Conservation (phyloP, 2,113 vertebrate species). For the Chaenocephalus aceratus region DNA sequence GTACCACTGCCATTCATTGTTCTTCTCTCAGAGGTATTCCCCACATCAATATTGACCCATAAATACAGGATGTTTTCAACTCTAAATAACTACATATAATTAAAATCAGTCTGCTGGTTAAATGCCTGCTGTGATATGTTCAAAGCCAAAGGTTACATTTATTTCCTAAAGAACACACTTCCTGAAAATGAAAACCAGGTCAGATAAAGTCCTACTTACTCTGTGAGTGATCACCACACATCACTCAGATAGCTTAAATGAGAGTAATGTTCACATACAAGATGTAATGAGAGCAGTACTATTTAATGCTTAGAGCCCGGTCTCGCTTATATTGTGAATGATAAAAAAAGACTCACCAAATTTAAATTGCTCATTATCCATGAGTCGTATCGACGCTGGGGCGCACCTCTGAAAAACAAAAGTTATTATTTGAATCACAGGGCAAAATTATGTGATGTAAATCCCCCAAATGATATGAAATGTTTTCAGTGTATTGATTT, state of each 20-base stretch:
- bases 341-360: slow-evolving; percentile 89
- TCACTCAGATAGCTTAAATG: not conserved
- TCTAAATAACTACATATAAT: slow-evolving; percentile 17
- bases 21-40: slow-evolving; percentile 35
- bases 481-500: too few species aligned
- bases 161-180: not conserved
- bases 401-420: slow-evolving; percentile 91
- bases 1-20: slow-evolving; percentile 43
- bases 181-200: slow-evolving; percentile 33
- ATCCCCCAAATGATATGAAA: not conserved
- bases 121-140: slow-evolving; percentile 18
- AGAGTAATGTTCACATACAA: not conserved
- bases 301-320: not conserved
- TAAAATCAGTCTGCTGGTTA: not conserved
- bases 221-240: not conserved
- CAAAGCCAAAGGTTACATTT: slow-evolving; percentile 14
- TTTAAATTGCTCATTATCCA: slow-evolving; percentile 97
- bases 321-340: not conserved
- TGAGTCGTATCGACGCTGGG: slow-evolving; percentile 96
- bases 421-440: not conserved
- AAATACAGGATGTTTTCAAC: not conserved
- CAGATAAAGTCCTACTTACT: slow-evolving; percentile 1
- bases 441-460: not conserved
- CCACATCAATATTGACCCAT: slow-evolving; percentile 12
- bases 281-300: not conserved